phyloP scores from a whole-genome alignment of 1,140 invertebrate genomes.

The Stegodyphus mimosarum region DNA sequence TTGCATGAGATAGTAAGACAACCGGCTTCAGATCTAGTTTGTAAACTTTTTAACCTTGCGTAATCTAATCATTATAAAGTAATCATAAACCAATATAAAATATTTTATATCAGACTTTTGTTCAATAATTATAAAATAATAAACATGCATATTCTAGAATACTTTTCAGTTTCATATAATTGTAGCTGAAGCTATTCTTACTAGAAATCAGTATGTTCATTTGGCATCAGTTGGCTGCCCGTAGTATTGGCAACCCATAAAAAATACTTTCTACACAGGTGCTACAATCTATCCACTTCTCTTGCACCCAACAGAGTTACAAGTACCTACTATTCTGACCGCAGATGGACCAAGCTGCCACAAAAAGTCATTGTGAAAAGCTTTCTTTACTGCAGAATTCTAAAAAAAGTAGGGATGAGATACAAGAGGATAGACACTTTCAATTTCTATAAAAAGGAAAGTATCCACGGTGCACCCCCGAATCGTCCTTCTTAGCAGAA shows the following conservation, averaged over 20 bases:
- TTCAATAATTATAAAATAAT: no score
- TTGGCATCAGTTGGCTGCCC: no score
- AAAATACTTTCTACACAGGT: background rate
- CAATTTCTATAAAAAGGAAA: background rate
- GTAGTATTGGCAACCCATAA: background rate
- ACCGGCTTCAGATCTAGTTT: no score
- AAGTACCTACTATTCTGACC: background rate
- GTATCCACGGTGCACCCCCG: background rate
- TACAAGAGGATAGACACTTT: slow-evolving; percentile 2
- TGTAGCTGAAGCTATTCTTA: no score
- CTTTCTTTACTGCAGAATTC: background rate
- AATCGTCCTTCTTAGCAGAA: background rate
- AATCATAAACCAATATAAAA: no score
- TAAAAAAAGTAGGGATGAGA: background rate
- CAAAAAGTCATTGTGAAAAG: background rate
- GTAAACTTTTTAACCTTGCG: no score
- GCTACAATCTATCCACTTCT: background rate
- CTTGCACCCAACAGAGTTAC: background rate
- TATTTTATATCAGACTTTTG: no score
- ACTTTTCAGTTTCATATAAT: no score
- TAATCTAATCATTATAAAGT: no score
- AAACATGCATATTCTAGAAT: no score
- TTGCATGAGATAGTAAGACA: no score
- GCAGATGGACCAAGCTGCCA: background rate
- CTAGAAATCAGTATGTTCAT: no score